Evolutionary conservation across 2,888 invertebrate species (phyloP).

Genomic region (Chydorus sphaericus): DNA sequence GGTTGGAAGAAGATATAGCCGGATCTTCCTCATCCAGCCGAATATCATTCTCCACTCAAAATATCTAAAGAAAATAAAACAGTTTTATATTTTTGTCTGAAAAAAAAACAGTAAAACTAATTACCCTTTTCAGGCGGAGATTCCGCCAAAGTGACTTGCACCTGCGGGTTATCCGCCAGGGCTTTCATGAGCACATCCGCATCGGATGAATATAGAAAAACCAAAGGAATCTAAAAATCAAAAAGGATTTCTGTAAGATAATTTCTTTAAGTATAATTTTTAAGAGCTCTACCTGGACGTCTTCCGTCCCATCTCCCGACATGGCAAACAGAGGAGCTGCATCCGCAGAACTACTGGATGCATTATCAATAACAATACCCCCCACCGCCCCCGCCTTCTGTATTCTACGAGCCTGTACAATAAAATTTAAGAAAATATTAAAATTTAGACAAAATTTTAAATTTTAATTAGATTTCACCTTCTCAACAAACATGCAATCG

Average conservation of each 20-base stretch:
- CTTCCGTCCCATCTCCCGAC: conserved; percentile 82
- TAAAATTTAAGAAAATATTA: background rate
- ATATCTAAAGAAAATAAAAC: background rate
- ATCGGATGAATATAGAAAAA: conserved; percentile 17
- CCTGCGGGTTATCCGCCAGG: conserved; percentile 37
- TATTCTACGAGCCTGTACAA: conserved; percentile 47
- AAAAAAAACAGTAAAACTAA: background rate
- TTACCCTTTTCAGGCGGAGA: conserved; percentile 10
- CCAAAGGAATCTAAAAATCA: conserved; percentile 45
- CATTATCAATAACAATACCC: conserved; percentile 74
- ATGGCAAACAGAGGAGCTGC: conserved; percentile 81
- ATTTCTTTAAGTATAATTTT: background rate
- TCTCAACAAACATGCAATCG: conserved; percentile 89
- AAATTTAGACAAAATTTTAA: background rate
- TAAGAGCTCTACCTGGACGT: conserved; percentile 38
- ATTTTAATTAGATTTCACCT: conserved; percentile 33
- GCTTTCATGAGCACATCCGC: conserved; percentile 37
- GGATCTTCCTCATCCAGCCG: background rate
- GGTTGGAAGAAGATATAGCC: too few species aligned
- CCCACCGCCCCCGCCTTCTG: conserved; percentile 69
- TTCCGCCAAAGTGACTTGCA: conserved; percentile 36
- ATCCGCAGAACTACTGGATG: conserved; percentile 49
- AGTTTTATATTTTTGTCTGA: background rate
- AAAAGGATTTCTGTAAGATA: too few species aligned
- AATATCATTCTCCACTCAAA: background rate